phyloP scores from a whole-genome alignment of 2,113 vertebrate genomes.

The Neolamprologus toae region DNA sequence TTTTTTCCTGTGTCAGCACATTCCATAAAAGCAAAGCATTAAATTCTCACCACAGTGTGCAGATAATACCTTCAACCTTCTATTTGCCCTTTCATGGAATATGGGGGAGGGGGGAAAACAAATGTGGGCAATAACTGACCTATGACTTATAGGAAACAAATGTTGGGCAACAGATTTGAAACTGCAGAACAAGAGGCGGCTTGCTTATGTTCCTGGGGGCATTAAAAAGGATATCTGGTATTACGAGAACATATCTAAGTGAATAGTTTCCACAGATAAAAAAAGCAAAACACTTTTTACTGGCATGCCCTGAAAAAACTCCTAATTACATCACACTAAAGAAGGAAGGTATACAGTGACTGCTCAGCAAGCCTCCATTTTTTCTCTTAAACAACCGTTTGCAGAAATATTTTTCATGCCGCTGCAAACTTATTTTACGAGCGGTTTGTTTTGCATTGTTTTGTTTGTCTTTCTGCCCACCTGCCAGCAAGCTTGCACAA shows the following conservation, averaged over 20 bases:
- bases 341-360: neutral
- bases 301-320: neutral
- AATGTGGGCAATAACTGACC: constrained; percentile 61
- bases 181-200: constrained; percentile 24
- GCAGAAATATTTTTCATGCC: neutral
- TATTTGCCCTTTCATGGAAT: constrained; percentile 60
- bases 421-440: neutral
- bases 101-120: constrained; percentile 41
- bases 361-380: neutral
- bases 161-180: constrained; percentile 56
- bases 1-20: constrained; percentile 54
- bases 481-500: neutral
- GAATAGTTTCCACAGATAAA: constrained; percentile 39
- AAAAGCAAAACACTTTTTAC: constrained; percentile 15
- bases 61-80: constrained; percentile 61
- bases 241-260: constrained; percentile 30
- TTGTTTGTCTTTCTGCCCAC: neutral
- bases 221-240: constrained; percentile 54
- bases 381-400: neutral
- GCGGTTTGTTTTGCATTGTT: neutral
- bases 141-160: constrained; percentile 65
- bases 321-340: constrained; percentile 8
- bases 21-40: constrained; percentile 58
- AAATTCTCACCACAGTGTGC: constrained; percentile 55
- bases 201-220: constrained; percentile 25